These are phyloP conservation scores for Leptarthrus brevirostris DNA, from an alignment of 2,888 invertebrate species.

Conservation along the genomic window DNA sequence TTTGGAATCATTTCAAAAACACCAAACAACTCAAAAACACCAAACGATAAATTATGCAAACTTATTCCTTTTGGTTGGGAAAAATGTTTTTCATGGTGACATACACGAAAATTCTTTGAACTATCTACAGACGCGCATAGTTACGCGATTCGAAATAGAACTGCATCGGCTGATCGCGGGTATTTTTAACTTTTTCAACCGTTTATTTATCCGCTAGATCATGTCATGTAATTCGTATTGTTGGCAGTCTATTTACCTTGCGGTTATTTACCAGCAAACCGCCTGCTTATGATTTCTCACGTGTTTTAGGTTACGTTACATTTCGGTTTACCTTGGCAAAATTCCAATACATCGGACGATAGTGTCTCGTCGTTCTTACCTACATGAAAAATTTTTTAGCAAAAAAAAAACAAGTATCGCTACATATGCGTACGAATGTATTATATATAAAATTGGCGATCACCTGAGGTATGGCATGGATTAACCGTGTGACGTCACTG, in stretches of 20 bases:
- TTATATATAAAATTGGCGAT: constrained; percentile 24
- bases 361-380: neutral
- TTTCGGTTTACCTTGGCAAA: constrained; percentile 26
- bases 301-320: constrained; percentile 30
- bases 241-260: constrained; percentile 5
- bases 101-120: too few species aligned
- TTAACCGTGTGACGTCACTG: constrained; percentile 11
- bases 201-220: constrained; percentile 2
- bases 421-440: neutral
- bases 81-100: neutral
- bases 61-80: too few species aligned
- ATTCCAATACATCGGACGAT: constrained; percentile 2
- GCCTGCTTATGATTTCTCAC: constrained; percentile 26
- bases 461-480: constrained; percentile 30
- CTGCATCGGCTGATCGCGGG: neutral
- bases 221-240: constrained; percentile 3
- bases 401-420: constrained; percentile 2
- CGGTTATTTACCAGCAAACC: constrained; percentile 10
- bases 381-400: constrained; percentile 4
- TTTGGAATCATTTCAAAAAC: too few species aligned
- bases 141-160: too few species aligned
- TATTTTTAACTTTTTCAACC: constrained; percentile 4
- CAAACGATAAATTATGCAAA: too few species aligned
- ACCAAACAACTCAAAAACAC: too few species aligned
- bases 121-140: too few species aligned